Evolutionary conservation across 2,888 invertebrate species (phyloP).

Genomic region (Helleia helle): DNA sequence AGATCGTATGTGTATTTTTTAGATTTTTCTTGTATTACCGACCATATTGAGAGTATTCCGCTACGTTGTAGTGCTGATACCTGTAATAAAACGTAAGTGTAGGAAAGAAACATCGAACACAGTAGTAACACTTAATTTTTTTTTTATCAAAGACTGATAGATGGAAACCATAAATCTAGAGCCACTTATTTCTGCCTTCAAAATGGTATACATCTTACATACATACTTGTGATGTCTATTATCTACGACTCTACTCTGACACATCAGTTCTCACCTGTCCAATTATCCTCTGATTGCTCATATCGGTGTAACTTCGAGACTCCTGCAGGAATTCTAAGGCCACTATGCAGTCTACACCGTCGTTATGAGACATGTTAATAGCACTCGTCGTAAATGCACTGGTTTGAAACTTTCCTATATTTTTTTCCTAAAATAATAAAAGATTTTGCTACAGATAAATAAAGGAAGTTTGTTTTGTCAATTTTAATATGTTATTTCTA

Average conservation of each 20-base stretch:
- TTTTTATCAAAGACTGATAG: too few species aligned
- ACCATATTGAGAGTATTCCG: constrained; percentile 53
- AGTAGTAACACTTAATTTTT: background rate
- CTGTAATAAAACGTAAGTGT: constrained; percentile 31
- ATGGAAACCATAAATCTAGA: too few species aligned
- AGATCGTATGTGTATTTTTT: constrained; percentile 32
- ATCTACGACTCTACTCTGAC: background rate
- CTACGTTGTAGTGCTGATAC: constrained; percentile 45
- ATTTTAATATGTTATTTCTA: too few species aligned
- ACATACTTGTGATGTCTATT: too few species aligned
- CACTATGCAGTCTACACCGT: constrained; percentile 30
- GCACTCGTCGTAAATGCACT: constrained; percentile 55
- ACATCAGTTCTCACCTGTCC: constrained; percentile 52
- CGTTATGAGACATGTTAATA: constrained; percentile 27
- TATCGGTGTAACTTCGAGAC: constrained; percentile 12
- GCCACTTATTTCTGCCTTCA: too few species aligned
- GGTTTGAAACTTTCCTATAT: constrained; percentile 28
- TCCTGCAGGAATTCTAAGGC: constrained; percentile 40
- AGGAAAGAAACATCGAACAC: too few species aligned
- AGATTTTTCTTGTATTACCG: constrained; percentile 46
- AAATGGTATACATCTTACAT: too few species aligned
- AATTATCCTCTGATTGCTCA: constrained; percentile 34
- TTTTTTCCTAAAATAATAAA: constrained; percentile 18
- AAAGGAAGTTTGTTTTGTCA: too few species aligned
- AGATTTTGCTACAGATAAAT: constrained; percentile 1